Conservation (phyloP, 2,113 vertebrate species). For the Stictonetta naevosa region DNA sequence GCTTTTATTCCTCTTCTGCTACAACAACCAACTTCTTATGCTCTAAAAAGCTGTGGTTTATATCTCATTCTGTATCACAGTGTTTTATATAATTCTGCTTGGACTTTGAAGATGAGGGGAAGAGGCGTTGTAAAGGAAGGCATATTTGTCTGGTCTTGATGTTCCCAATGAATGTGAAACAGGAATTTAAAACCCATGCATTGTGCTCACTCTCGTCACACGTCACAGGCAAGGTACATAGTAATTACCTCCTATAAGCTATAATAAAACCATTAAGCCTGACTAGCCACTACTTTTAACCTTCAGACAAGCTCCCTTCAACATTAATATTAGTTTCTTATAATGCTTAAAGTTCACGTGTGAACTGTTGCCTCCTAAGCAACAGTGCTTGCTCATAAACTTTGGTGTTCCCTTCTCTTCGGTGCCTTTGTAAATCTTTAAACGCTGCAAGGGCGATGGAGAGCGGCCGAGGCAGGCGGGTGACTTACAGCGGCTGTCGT, state of each 20-base stretch:
- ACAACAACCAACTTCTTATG: neutral
- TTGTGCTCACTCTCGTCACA: neutral
- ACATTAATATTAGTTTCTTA: neutral
- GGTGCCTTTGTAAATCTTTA: neutral
- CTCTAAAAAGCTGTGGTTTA: neutral
- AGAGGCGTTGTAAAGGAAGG: neutral
- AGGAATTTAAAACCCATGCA: neutral
- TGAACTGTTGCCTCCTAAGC: neutral
- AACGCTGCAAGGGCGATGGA: neutral
- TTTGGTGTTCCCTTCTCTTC: neutral
- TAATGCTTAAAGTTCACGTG: rapidly evolving
- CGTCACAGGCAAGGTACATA: neutral
- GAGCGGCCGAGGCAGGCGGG: neutral
- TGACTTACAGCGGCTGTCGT: neutral
- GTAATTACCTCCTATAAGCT: neutral
- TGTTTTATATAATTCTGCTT: neutral
- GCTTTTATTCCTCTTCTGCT: neutral
- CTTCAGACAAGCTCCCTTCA: neutral
- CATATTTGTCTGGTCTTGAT: neutral
- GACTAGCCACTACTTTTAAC: neutral
- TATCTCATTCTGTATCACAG: neutral
- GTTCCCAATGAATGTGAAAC: neutral
- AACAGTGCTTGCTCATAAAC: neutral
- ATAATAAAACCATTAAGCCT: neutral
- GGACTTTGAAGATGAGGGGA: neutral